These are phyloP conservation scores for Pandemis heparana DNA, from an alignment of 2,888 invertebrate genomes.

Conservation along the genomic window DNA sequence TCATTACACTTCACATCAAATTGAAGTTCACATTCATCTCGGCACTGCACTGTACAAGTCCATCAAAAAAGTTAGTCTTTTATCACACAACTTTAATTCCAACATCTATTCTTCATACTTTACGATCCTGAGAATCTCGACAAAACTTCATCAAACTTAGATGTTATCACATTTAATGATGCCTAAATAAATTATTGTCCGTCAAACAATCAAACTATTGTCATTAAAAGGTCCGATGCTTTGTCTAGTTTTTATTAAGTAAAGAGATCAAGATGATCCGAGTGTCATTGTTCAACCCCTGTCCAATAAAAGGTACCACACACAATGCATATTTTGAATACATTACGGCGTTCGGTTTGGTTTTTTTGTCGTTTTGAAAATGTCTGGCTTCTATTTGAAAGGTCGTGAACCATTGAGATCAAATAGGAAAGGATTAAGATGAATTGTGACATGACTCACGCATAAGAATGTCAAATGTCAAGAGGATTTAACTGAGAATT, in stretches of 20 bases:
- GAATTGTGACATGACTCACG: slow-evolving; percentile 63
- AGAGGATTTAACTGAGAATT: slow-evolving; percentile 1
- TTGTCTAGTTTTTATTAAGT: slow-evolving; percentile 55
- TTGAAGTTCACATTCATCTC: slow-evolving; percentile 12
- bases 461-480: slow-evolving; percentile 53
- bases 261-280: slow-evolving; percentile 63
- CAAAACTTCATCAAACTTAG: slow-evolving; percentile 58
- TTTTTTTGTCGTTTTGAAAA: slow-evolving; percentile 59
- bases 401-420: slow-evolving; percentile 65
- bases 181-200: slow-evolving; percentile 73
- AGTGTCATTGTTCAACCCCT: slow-evolving; percentile 73
- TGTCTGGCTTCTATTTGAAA: slow-evolving; percentile 58
- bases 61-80: slow-evolving; percentile 14
- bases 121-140: slow-evolving; percentile 50
- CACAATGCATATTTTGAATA: slow-evolving; percentile 83
- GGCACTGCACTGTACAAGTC: neutral
- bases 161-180: slow-evolving; percentile 79
- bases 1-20: neutral
- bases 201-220: slow-evolving; percentile 53
- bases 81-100: slow-evolving; percentile 15
- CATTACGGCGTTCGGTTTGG: slow-evolving; percentile 64
- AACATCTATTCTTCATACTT: slow-evolving; percentile 15
- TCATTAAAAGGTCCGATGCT: slow-evolving; percentile 62
- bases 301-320: slow-evolving; percentile 62
- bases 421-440: slow-evolving; percentile 60